Base-by-base conservation (phyloP, 2,888 invertebrate genomes). In the Buathra laborator region DNA sequence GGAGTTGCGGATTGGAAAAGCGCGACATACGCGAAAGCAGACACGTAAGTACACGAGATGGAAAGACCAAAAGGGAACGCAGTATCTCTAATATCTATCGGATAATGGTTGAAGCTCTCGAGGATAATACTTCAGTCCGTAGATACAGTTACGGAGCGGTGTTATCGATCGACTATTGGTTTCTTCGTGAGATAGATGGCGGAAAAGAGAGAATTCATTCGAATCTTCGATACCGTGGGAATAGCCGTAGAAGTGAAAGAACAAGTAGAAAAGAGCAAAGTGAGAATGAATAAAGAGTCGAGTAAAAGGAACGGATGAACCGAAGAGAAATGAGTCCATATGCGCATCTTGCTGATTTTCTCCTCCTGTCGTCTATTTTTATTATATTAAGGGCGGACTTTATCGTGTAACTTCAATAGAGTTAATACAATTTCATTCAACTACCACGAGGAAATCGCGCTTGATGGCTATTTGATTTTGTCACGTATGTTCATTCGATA, bases 161-260 rank as follows among this genome's bases (percentile, higher is more conserved):
- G 75, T 37, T 81, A 82, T 82, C 85, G 78, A 85, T 85, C 82
- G 82, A 76, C 43, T 82, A 85, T 85, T 82, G 82, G 82, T 82
- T 82, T 76, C 37, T 67, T 53, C 16, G 51, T 37, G 67, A 80
- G 72, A 71, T 72, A 67, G 76, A 80, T 76, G 75, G 72, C 46
- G 62, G 59, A 72, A 78, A 46, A 70, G 56, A 71, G 66, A 29
- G 29, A 14, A 48, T 48, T 59, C 46, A 1, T 29, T 7, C 24
- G 59, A 59, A 59, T 59, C 59, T 5, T 5, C 59, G 29, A 67
- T 67, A 53, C 76, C 76, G 64, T 19, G 43, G 72, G 10, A 72
- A 16, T 68, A 77, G 78, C 70, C 62, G 70, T 82, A 82, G 64
- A 66, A 68, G 72, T 46, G 59, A 44, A 53, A 75, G 56, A 64